Evolutionary conservation across 2,113 vertebrate species (phyloP).

Genomic region (Onychostruthus taczanowskii): DNA sequence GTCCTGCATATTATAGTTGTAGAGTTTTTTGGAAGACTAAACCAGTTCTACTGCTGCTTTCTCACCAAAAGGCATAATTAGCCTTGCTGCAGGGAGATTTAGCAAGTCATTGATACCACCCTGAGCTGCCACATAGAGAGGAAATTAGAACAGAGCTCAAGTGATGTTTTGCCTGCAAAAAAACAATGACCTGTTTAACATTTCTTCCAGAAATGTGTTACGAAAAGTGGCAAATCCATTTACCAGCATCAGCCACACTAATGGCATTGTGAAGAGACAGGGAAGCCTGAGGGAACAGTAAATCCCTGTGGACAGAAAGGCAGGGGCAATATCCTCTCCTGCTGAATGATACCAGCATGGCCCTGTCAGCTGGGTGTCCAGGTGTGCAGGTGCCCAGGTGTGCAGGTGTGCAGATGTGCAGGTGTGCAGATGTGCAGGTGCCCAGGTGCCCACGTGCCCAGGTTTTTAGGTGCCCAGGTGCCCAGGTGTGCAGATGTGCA

Average conservation of each 20-base stretch:
- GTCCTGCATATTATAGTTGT: neutral
- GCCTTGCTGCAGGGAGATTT: conserved; percentile 14
- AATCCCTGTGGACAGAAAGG: neutral
- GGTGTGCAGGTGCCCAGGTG: neutral
- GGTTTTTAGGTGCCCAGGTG: too few relatives aligned
- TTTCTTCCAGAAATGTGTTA: neutral
- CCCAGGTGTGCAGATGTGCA: accelerated
- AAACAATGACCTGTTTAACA: neutral
- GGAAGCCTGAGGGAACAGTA: neutral
- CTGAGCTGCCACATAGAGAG: neutral
- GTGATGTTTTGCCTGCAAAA: neutral
- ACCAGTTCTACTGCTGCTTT: neutral
- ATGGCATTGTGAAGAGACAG: neutral
- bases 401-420: too few relatives aligned
- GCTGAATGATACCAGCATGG: accelerated
- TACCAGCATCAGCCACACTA: neutral
- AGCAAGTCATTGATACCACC: neutral
- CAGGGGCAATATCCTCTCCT: neutral
- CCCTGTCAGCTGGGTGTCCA: neutral
- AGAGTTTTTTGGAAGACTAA: neutral
- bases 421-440: neutral
- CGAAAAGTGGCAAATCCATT: neutral
- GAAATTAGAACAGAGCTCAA: neutral
- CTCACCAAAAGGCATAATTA: neutral
- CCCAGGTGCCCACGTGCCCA: too few relatives aligned